Percentiles rank a stretch among this genome's conserved stretches.
Evolutionary conservation across 2,113 vertebrate species (phyloP).

Genomic region (Tympanuchus pallidicinctus): DNA sequence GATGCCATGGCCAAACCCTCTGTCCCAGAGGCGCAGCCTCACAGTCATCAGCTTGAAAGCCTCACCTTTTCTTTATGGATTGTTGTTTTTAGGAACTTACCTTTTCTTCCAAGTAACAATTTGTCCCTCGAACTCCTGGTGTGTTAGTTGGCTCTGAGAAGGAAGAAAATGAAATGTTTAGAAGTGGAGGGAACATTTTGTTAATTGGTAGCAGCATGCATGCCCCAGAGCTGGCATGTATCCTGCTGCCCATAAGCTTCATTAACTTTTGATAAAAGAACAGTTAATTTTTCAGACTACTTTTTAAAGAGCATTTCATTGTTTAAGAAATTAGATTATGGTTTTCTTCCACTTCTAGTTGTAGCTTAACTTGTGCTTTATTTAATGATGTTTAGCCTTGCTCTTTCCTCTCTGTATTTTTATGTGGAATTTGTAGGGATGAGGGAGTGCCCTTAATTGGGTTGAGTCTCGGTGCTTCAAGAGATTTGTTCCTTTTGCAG

Average conservation of each 20-base stretch:
- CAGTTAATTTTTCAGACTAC: constrained; percentile 28
- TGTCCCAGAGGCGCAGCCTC: fast-evolving
- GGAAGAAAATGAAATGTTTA: background rate
- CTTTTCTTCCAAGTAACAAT: background rate
- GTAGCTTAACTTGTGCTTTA: background rate
- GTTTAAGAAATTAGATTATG: constrained; percentile 4
- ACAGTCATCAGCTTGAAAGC: background rate
- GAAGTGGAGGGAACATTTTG: background rate
- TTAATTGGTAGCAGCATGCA: constrained; percentile 42
- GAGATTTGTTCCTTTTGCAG: background rate
- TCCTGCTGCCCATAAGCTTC: constrained; percentile 35
- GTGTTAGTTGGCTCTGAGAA: background rate
- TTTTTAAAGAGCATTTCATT: constrained; percentile 14
- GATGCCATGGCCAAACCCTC: fast-evolving
- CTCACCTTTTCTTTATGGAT: background rate
- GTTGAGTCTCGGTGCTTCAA: background rate
- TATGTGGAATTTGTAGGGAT: background rate
- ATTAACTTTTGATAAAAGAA: constrained; percentile 37
- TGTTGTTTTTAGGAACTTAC: background rate
- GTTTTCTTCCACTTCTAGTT: constrained; percentile 33
- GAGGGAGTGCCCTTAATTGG: background rate
- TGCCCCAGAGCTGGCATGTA: constrained; percentile 15
- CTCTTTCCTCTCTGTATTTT: background rate
- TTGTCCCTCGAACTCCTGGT: background rate
- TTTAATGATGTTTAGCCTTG: background rate